phyloP scores from a whole-genome alignment of 2,888 invertebrate species.

The Stenoptilia bipunctidactyla region DNA sequence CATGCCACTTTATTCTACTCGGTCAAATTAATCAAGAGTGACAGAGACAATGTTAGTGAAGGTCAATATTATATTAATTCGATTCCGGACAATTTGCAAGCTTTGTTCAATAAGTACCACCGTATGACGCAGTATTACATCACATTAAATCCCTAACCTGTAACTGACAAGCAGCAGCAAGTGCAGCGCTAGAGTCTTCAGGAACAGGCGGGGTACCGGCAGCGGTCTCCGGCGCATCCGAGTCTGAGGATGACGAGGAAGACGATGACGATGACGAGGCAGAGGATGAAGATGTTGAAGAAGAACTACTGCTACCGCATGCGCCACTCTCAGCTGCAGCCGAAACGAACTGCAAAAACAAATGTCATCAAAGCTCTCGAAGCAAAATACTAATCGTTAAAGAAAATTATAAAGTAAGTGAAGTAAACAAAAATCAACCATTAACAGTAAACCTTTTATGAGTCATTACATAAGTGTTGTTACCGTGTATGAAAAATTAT shows the following conservation, averaged over 20 bases:
- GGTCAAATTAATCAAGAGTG: not conserved
- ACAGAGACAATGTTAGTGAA: conserved; percentile 3
- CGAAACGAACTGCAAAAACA: conserved; percentile 43
- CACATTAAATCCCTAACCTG: conserved; percentile 42
- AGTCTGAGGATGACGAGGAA: conserved; percentile 58
- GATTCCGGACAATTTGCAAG: too few species aligned
- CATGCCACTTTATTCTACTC: not conserved
- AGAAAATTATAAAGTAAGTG: too few species aligned
- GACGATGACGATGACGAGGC: conserved; percentile 60
- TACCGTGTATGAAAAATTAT: too few species aligned
- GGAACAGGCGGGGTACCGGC: conserved; percentile 48
- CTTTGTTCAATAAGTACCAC: not conserved
- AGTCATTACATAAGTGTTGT: too few species aligned
- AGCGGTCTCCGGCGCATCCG: conserved; percentile 54
- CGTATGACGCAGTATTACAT: too few species aligned
- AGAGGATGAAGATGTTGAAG: conserved; percentile 48
- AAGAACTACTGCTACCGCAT: conserved; percentile 54
- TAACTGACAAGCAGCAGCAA: conserved; percentile 68
- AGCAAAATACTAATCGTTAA: too few species aligned
- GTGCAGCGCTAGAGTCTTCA: conserved; percentile 68
- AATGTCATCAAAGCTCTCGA: not conserved
- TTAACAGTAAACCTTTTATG: too few species aligned
- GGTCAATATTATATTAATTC: not conserved
- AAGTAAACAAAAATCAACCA: too few species aligned
- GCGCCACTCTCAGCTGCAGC: conserved; percentile 46